A percentile compares a stretch with the other conserved stretches of the same genome.
Evolutionary conservation across 92 coral and sea anemone species (phyloP).

Genomic region (Diadumene lineata): DNA sequence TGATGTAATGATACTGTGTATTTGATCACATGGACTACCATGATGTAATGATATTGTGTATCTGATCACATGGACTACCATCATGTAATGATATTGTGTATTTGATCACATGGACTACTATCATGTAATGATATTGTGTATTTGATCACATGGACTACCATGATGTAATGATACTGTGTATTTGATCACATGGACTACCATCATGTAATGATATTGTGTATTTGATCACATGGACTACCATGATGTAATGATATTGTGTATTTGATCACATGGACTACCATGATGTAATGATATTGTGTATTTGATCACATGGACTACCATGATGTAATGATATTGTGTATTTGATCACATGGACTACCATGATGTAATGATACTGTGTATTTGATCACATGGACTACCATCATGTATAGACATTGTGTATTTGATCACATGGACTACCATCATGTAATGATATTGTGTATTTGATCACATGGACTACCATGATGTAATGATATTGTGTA

Average conservation of each 20-base stretch:
- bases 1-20: too few relatives aligned
- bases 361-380: too few relatives aligned
- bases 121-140: too few relatives aligned
- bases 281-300: too few relatives aligned
- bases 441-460: too few relatives aligned
- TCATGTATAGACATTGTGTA: neutral
- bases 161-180: neutral
- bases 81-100: neutral
- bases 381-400: neutral
- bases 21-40: neutral
- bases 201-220: too few relatives aligned
- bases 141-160: neutral
- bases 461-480: neutral
- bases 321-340: neutral
- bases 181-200: slow-evolving; percentile 15
- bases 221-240: neutral
- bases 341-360: slow-evolving; percentile 15
- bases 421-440: slow-evolving; percentile 15
- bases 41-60: neutral
- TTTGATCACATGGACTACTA: slow-evolving; percentile 15
- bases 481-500: neutral
- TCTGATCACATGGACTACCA: neutral
- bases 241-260: neutral
- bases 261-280: slow-evolving; percentile 15
- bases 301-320: neutral